Percentiles rank a stretch among this genome's conserved stretches.
Conservation (phyloP, 2,888 invertebrate genomes). For the Drosophila suboccidentalis region DNA sequence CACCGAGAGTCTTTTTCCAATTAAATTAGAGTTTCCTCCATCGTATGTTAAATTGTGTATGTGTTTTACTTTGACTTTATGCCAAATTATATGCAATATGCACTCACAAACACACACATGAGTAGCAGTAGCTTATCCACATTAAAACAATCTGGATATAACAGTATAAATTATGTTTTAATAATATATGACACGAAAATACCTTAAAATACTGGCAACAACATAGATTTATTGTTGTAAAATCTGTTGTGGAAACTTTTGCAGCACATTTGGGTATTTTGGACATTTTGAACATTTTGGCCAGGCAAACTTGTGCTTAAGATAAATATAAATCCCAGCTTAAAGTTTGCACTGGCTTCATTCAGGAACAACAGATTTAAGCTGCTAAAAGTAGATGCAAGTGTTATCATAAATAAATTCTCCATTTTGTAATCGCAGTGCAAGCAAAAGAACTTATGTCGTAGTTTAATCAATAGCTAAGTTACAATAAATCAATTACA, state of each 20-base stretch:
- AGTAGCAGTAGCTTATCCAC: conserved; percentile 10
- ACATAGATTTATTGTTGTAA: conserved; percentile 12
- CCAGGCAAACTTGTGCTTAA: conserved; percentile 17
- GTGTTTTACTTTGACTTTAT: conserved; percentile 12
- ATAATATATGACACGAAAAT: conserved; percentile 23
- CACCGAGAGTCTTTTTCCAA: conserved; percentile 42
- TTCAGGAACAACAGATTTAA: conserved; percentile 13
- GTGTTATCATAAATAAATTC: neutral
- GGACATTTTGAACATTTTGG: conserved; percentile 1
- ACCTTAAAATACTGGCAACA: conserved; percentile 11
- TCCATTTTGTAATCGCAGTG: neutral
- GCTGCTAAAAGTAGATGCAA: neutral
- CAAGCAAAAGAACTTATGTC: neutral
- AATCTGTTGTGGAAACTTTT: conserved; percentile 19
- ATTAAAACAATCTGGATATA: conserved; percentile 16
- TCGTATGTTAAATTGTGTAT: neutral
- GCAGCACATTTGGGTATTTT: conserved; percentile 19
- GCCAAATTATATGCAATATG: conserved; percentile 19
- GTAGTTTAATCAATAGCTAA: neutral
- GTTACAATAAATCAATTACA: neutral
- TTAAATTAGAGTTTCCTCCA: conserved; percentile 25
- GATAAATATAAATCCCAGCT: conserved; percentile 28
- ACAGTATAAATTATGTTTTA: conserved; percentile 30
- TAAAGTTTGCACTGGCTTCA: conserved; percentile 7
- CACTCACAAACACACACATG: neutral